Conservation (phyloP, 2,797 vertebrate species). For the Micrastur ruficollis region DNA sequence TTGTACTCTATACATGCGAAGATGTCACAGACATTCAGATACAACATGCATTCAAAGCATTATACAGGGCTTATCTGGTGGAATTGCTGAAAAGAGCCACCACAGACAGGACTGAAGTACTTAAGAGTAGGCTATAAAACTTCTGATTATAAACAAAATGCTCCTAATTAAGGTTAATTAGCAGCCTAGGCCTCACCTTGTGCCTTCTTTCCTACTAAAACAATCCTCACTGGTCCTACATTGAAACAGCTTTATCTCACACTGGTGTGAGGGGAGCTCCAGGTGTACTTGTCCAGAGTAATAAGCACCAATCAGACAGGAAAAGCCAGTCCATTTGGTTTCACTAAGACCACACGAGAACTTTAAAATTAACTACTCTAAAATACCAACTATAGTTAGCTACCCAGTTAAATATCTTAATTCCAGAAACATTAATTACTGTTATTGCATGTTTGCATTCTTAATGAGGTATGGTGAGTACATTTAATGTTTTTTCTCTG, state of each 20-base stretch:
- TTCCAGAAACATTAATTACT: background rate
- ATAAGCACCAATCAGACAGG: background rate
- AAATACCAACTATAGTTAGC: background rate
- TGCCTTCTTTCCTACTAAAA: background rate
- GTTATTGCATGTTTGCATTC: background rate
- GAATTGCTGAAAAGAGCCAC: background rate
- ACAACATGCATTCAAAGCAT: background rate
- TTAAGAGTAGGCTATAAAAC: background rate
- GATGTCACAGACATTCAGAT: background rate
- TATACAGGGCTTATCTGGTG: background rate
- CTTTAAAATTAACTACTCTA: background rate
- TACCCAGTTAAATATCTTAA: background rate
- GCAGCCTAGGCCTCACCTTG: background rate
- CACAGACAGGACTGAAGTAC: background rate
- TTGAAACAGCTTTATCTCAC: background rate
- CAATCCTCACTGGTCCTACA: background rate
- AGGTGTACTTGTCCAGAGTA: accelerated
- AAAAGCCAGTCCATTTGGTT: background rate
- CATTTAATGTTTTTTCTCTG: background rate
- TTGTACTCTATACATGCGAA: background rate
- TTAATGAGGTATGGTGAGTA: background rate
- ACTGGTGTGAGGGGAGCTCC: background rate
- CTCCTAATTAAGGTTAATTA: background rate
- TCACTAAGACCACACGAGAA: background rate
- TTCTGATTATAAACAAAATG: background rate